Conservation (phyloP, 1,140 invertebrate species). For the silkworm (Bombyx mori) region DNA sequence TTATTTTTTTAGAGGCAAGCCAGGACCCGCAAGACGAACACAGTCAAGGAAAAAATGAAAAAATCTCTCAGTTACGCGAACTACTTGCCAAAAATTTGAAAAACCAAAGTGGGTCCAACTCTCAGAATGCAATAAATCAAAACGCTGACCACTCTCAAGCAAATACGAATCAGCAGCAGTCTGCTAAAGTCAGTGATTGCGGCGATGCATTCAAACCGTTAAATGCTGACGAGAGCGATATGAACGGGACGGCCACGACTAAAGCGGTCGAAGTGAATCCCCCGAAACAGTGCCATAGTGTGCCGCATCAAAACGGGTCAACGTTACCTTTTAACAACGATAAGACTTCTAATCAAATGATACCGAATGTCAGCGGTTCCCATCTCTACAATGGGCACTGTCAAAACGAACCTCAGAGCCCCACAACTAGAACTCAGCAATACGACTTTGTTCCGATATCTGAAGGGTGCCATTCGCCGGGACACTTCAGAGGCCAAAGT, state of each 20-base stretch:
- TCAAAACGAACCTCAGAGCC: slow-evolving; percentile 69
- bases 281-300: slow-evolving; percentile 28
- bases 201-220: slow-evolving; percentile 45
- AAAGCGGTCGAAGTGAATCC: slow-evolving; percentile 26
- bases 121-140: slow-evolving; percentile 31
- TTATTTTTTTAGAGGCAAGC: slow-evolving; percentile 61
- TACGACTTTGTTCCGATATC: slow-evolving; percentile 90
- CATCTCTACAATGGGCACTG: slow-evolving; percentile 54
- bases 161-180: slow-evolving; percentile 24
- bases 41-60: slow-evolving; percentile 71
- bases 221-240: slow-evolving; percentile 22
- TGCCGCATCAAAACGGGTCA: slow-evolving; percentile 38
- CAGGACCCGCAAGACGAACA: slow-evolving; percentile 63
- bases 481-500: slow-evolving; percentile 53
- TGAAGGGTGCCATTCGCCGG: slow-evolving; percentile 77
- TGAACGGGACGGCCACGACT: slow-evolving; percentile 29
- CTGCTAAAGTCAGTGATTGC: slow-evolving; percentile 26
- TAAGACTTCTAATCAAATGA: slow-evolving; percentile 24
- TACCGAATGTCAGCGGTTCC: slow-evolving; percentile 23
- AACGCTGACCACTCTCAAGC: slow-evolving; percentile 23
- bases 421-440: slow-evolving; percentile 76
- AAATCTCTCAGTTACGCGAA: slow-evolving; percentile 80
- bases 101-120: slow-evolving; percentile 52
- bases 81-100: slow-evolving; percentile 80
- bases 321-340: slow-evolving; percentile 30